phyloP scores from a whole-genome alignment of 2,888 invertebrate species.

The Dichetophora obliterata region DNA sequence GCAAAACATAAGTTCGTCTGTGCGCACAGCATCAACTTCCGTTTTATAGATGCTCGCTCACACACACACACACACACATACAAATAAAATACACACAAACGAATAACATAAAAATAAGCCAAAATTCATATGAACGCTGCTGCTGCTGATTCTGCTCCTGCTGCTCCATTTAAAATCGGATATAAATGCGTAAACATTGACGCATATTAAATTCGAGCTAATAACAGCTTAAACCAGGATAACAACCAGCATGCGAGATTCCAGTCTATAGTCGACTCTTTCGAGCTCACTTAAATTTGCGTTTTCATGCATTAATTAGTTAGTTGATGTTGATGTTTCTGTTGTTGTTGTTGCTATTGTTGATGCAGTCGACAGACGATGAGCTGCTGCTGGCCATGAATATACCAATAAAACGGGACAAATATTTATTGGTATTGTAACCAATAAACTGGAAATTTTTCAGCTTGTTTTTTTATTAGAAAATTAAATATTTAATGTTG shows the following conservation, averaged over 20 bases:
- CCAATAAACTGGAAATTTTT: too few species aligned
- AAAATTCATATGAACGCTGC: too few species aligned
- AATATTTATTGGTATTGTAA: too few species aligned
- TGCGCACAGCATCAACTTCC: not conserved
- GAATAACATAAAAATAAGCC: not conserved
- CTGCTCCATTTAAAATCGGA: not conserved
- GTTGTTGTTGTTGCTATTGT: not conserved
- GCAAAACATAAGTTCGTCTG: not conserved
- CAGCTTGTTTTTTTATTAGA: too few species aligned
- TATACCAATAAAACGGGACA: too few species aligned
- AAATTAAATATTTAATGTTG: too few species aligned
- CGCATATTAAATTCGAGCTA: conserved; percentile 27
- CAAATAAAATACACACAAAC: too few species aligned
- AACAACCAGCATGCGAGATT: not conserved
- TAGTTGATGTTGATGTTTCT: not conserved
- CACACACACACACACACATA: too few species aligned
- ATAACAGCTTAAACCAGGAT: conserved; percentile 12
- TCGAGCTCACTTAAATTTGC: conserved; percentile 24
- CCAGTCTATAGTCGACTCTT: not conserved
- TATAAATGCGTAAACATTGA: not conserved
- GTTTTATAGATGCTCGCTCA: not conserved
- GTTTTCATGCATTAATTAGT: conserved; percentile 28
- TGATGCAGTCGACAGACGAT: not conserved
- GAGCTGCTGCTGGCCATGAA: not conserved
- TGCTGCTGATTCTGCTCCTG: too few species aligned